These are phyloP conservation scores for Phalanger gymnotis DNA, from an alignment of 2,797 vertebrate genomes.

Conservation along the genomic window DNA sequence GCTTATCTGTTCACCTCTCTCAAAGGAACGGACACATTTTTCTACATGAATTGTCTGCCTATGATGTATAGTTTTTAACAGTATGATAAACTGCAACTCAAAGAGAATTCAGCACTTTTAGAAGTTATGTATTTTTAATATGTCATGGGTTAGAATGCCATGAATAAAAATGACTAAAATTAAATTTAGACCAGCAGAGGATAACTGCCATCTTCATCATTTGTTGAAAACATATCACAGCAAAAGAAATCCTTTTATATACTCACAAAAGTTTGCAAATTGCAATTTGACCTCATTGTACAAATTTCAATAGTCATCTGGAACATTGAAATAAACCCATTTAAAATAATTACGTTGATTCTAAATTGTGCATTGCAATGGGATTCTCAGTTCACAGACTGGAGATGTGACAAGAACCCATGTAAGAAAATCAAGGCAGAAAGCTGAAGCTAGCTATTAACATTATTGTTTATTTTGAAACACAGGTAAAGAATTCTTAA, in stretches of 20 bases:
- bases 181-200: constrained; percentile 65
- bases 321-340: constrained; percentile 49
- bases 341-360: constrained; percentile 73
- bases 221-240: constrained; percentile 55
- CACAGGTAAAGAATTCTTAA: constrained; percentile 34
- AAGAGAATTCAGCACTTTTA: constrained; percentile 64
- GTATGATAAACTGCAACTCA: constrained; percentile 59
- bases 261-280: constrained; percentile 71
- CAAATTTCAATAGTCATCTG: constrained; percentile 75
- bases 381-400: constrained; percentile 54
- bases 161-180: constrained; percentile 77
- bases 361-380: constrained; percentile 72
- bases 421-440: constrained; percentile 44
- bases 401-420: constrained; percentile 30
- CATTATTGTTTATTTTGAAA: constrained; percentile 49
- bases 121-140: constrained; percentile 50
- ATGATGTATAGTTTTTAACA: constrained; percentile 74
- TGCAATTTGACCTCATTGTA: constrained; percentile 73
- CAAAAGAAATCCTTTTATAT: constrained; percentile 70
- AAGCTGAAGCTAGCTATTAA: constrained; percentile 30
- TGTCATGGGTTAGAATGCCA: constrained; percentile 60
- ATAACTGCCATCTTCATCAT: constrained; percentile 58
- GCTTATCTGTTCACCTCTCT: constrained; percentile 87
- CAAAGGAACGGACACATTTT: constrained; percentile 84
- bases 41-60: constrained; percentile 83